Base-by-base conservation (phyloP, 2,888 invertebrate genomes). In the Drosophila subquinaria region DNA sequence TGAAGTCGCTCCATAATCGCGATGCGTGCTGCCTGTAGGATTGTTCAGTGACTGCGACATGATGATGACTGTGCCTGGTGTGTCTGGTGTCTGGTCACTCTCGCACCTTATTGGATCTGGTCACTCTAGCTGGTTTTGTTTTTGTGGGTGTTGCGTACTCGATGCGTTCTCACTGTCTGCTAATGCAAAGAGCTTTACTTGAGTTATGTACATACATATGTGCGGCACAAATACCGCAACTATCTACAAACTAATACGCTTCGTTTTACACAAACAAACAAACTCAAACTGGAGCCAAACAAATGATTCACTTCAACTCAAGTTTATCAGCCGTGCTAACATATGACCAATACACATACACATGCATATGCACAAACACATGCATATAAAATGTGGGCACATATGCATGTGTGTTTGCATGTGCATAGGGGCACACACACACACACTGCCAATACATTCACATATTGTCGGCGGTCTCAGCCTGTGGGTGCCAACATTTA, bases 1-100 rank as follows among this genome's bases (percentile, higher is more conserved):
- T 1, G 27, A 51, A 11, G 92, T 93, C 57, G 93, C 92, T 6
- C 93, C 93, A 76, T 93, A 93, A 64, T 92, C 91, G 17, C 91
- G 83, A 57, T 88, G 90, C 15, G 76, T 64, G 23, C 76, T 65
- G 60, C 80, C 76, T 38, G 72, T 48, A 10, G 88, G 84, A 74
- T 91, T 91, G 77, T 91, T 92, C 45, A 92, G 74, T 70, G 89
- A 63, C 79, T 89, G 88, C 61, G 83, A 69, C 83, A 83, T 82
- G 64, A 9, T 56, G 27, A 27, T 30, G 15, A 50, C 50, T 50
- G 30, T 17, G 17, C 17, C 17, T 17, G 17, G 1, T 17, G 27
- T 27, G 27, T 27, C 27, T 27, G 27, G 2, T 50, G 23, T 8
- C 33, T 61, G 51, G 33, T 56, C 40, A 64, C 57, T 56, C 36